Conservation (phyloP, 1,140 invertebrate genomes). For the Oryctes rhinoceros region DNA sequence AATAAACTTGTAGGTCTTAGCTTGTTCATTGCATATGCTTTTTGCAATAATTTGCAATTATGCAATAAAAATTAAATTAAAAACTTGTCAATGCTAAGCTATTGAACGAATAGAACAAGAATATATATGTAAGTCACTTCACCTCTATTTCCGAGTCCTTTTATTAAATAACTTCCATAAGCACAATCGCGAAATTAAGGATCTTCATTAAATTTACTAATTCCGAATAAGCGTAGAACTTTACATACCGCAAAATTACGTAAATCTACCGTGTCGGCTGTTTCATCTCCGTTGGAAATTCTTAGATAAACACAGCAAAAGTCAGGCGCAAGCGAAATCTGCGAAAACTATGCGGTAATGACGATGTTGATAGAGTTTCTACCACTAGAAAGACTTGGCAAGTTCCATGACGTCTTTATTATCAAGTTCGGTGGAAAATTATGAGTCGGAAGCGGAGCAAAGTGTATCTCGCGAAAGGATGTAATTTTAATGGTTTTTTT, state of each 20-base stretch:
- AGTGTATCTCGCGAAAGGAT: no score
- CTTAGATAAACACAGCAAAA: constrained; percentile 12
- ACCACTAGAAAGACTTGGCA: neutral
- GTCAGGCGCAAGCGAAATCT: constrained; percentile 13
- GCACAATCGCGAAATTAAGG: neutral
- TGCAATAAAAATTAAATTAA: no score
- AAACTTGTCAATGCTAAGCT: no score
- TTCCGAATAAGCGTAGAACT: neutral
- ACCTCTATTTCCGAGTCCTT: neutral
- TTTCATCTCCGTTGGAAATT: neutral
- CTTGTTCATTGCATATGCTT: no score
- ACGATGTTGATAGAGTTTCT: constrained; percentile 6
- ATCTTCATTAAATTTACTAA: constrained; percentile 4
- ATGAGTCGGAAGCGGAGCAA: no score
- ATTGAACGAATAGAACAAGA: no score
- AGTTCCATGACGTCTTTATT: no score
- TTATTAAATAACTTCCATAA: neutral
- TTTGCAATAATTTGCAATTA: no score
- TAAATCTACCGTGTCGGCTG: neutral
- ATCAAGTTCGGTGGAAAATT: no score
- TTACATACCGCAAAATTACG: neutral
- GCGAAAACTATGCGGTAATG: neutral
- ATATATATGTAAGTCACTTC: no score
- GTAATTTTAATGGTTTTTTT: no score
- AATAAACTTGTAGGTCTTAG: no score